These are phyloP conservation scores for Ascidia mentula DNA, from an alignment of 23 tunicate genomes.

Conservation along the genomic window DNA sequence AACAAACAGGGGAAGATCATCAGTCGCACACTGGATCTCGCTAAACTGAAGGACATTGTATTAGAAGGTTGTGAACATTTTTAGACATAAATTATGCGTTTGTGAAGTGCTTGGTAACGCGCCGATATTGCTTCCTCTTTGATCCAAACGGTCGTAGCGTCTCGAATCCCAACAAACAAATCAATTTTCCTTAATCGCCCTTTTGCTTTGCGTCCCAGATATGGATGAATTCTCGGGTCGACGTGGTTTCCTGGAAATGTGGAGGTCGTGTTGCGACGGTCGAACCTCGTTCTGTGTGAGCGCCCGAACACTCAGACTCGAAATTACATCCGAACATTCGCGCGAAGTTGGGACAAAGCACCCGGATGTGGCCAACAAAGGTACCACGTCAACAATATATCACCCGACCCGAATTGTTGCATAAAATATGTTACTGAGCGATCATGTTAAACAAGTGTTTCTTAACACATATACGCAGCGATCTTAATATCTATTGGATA, in stretches of 20 bases:
- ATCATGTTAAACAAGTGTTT: too few relatives aligned
- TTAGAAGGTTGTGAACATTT: conserved; percentile 91
- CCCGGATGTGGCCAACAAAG: conserved; percentile 83
- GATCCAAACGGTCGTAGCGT: too few relatives aligned
- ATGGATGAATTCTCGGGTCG: conserved; percentile 45
- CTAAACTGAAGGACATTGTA: conserved; percentile 22
- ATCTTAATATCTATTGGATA: too few relatives aligned
- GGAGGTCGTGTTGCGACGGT: conserved; percentile 92
- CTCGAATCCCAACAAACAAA: too few relatives aligned
- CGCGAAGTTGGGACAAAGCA: conserved; percentile 50
- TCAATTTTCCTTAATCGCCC: too few relatives aligned
- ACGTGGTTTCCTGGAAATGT: conserved; percentile 62
- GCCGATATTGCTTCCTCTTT: too few relatives aligned
- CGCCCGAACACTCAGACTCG: conserved; percentile 68
- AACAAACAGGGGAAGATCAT: conserved; percentile 54
- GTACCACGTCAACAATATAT: too few relatives aligned
- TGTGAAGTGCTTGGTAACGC: too few relatives aligned
- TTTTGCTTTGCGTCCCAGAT: conserved; percentile 12
- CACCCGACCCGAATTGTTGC: too few relatives aligned
- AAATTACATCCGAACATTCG: conserved; percentile 59
- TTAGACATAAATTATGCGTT: too few relatives aligned
- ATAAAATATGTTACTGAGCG: too few relatives aligned
- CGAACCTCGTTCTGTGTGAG: conserved; percentile 46
- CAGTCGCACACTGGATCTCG: conserved; percentile 26
- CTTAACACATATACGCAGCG: too few relatives aligned